These are phyloP conservation scores for Acropora tenuis DNA, from an alignment of 64 coral and sea anemone species.

Conservation along the genomic window DNA sequence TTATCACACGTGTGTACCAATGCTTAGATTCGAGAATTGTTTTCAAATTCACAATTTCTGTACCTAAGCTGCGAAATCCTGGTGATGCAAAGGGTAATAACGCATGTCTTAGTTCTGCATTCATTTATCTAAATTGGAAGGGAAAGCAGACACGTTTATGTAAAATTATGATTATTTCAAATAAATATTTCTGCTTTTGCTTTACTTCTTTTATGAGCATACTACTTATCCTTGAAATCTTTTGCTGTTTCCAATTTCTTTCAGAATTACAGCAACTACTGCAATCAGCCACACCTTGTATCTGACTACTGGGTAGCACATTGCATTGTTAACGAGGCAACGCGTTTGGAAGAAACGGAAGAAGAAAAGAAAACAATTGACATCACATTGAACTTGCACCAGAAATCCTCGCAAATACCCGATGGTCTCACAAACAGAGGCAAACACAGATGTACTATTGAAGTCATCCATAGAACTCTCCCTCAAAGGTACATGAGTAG, in stretches of 20 bases:
- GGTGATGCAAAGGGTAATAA: no score
- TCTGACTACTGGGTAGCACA: conserved; percentile 16
- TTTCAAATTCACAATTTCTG: no score
- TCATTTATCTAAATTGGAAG: no score
- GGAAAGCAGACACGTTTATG: no score
- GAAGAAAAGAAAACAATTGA: not conserved
- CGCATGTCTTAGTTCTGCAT: no score
- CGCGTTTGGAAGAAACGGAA: not conserved
- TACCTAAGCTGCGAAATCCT: no score
- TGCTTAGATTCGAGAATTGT: no score
- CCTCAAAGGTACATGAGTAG: conserved; percentile 13
- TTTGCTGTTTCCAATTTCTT: not conserved
- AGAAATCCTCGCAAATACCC: not conserved
- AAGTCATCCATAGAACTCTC: conserved; percentile 34
- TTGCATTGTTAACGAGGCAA: not conserved
- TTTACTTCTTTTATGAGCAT: no score
- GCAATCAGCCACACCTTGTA: not conserved
- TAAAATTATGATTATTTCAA: no score
- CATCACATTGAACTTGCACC: not conserved
- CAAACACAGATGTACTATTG: conserved; percentile 9
- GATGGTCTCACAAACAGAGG: not conserved
- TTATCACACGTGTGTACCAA: no score
- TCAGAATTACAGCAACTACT: not conserved
- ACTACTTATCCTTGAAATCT: no score
- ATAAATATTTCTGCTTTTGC: no score